phyloP scores from a whole-genome alignment of 2,113 vertebrate genomes.

The Oriolus oriolus region DNA sequence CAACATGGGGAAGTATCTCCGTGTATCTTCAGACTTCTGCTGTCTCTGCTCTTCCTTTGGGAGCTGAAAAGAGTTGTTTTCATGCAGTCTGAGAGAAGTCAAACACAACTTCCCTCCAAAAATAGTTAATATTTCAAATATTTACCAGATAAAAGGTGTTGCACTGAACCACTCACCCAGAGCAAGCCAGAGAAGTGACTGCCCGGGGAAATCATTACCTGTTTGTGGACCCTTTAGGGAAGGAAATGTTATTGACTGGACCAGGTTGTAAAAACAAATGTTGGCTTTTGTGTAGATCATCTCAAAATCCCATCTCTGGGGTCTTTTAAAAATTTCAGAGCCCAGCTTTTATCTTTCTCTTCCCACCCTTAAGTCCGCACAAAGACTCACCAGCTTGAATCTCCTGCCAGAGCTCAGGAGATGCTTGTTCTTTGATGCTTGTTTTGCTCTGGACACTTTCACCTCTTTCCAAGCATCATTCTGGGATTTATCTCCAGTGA shows the following conservation, averaged over 20 bases:
- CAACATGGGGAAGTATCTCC: background rate
- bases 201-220: background rate
- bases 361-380: background rate
- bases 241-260: background rate
- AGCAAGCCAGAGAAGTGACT: background rate
- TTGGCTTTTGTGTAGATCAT: background rate
- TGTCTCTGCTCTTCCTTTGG: background rate
- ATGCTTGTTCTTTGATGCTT: background rate
- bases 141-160: background rate
- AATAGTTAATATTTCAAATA: background rate
- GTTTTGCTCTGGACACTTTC: background rate
- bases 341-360: background rate
- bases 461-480: background rate
- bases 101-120: background rate
- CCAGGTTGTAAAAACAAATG: background rate
- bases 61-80: background rate
- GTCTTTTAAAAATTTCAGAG: background rate
- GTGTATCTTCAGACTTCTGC: background rate
- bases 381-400: background rate
- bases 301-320: background rate
- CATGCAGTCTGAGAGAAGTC: background rate
- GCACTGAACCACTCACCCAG: accelerated
- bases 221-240: background rate
- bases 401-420: background rate
- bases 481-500: background rate